These are phyloP conservation scores for Sinelater perroti DNA, from an alignment of 2,888 invertebrate genomes.

Conservation along the genomic window DNA sequence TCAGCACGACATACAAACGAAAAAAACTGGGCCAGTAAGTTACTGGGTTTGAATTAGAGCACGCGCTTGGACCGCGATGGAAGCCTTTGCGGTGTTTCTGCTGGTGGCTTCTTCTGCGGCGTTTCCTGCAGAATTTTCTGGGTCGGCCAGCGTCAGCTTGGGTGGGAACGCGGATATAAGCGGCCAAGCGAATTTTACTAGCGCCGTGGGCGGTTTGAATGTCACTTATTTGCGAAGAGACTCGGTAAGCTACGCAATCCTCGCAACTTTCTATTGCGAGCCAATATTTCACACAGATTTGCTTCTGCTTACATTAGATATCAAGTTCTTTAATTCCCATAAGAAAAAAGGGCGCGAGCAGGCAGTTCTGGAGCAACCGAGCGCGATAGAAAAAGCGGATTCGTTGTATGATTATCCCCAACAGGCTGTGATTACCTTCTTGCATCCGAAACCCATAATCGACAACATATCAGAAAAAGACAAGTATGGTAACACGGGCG, in stretches of 20 bases:
- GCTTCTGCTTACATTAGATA: no score
- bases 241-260: no score
- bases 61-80: neutral
- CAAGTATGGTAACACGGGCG: slow-evolving; percentile 81
- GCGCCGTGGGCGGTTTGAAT: no score
- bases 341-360: slow-evolving; percentile 52
- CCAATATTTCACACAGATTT: no score
- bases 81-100: neutral
- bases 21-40: neutral
- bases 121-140: slow-evolving; percentile 1
- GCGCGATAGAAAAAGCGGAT: slow-evolving; percentile 51
- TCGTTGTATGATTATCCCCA: slow-evolving; percentile 54
- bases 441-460: slow-evolving; percentile 72
- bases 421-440: slow-evolving; percentile 50
- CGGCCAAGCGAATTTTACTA: neutral
- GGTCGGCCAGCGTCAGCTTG: neutral
- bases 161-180: slow-evolving; percentile 1
- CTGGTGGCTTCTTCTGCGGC: neutral
- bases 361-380: slow-evolving; percentile 53
- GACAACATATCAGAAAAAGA: slow-evolving; percentile 80
- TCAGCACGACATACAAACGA: neutral
- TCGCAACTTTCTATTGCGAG: no score
- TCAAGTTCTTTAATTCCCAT: no score
- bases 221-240: no score
- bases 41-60: neutral